Conservation (phyloP, 2,113 vertebrate species). For the Phrynosoma blainvillii region DNA sequence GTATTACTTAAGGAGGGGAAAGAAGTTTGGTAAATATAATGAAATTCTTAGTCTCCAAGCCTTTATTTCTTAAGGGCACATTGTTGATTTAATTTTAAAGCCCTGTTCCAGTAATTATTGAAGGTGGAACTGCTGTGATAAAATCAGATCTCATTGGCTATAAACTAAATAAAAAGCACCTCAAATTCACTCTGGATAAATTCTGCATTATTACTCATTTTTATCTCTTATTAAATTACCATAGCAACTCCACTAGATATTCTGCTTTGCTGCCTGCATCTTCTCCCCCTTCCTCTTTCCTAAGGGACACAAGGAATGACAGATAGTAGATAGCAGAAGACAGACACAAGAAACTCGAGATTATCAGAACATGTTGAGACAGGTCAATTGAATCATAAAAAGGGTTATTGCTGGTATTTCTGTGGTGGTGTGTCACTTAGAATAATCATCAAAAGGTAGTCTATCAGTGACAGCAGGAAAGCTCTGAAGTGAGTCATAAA, state of each 20-base stretch:
- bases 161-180: conserved; percentile 39
- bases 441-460: not conserved
- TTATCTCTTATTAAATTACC: conserved; percentile 37
- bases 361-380: conserved; percentile 16
- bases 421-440: conserved; percentile 6
- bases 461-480: not conserved
- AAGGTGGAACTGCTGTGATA: conserved; percentile 18
- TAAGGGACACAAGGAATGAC: conserved; percentile 21
- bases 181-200: conserved; percentile 14
- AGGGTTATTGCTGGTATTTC: not conserved
- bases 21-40: conserved; percentile 17
- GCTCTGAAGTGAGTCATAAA: conserved; percentile 7
- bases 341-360: conserved; percentile 28
- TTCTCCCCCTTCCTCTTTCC: not conserved
- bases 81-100: conserved; percentile 22
- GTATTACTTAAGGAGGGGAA: not conserved
- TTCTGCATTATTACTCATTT: conserved; percentile 24
- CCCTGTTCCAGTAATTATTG: conserved; percentile 20
- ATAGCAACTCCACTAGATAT: conserved; percentile 25
- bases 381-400: conserved; percentile 27
- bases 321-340: conserved; percentile 20
- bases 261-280: conserved; percentile 5
- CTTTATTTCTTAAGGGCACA: conserved; percentile 30
- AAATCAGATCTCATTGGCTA: conserved; percentile 16
- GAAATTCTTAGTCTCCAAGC: not conserved